phyloP scores from a whole-genome alignment of 2,888 invertebrate genomes.

The Troides helena region DNA sequence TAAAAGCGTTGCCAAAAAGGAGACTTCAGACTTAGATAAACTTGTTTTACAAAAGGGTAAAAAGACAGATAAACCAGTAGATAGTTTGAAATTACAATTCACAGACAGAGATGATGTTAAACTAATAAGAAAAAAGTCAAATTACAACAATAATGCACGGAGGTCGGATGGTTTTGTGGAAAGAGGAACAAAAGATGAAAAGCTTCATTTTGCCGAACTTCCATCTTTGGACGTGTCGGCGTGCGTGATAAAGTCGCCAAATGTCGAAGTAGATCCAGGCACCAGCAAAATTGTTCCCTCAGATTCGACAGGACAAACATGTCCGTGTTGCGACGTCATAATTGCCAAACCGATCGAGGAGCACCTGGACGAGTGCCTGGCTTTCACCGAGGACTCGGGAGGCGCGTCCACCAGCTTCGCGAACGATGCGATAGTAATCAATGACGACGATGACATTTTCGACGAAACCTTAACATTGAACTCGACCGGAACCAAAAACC shows the following conservation, averaged over 20 bases:
- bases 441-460: constrained; percentile 55
- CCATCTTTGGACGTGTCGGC: constrained; percentile 31
- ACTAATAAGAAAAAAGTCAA: constrained; percentile 35
- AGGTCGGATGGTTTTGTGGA: constrained; percentile 34
- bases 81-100: constrained; percentile 1
- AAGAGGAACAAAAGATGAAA: constrained; percentile 29
- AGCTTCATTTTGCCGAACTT: constrained; percentile 30
- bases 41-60: background rate
- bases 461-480: constrained; percentile 65
- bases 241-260: constrained; percentile 33
- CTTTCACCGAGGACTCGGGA: constrained; percentile 65
- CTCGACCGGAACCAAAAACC: constrained; percentile 67
- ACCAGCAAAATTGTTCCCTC: constrained; percentile 37
- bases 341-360: constrained; percentile 57
- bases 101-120: constrained; percentile 32
- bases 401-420: constrained; percentile 47
- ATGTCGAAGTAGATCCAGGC: constrained; percentile 42
- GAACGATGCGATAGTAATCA: constrained; percentile 48
- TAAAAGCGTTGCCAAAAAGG: constrained; percentile 5
- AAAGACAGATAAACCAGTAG: background rate
- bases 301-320: constrained; percentile 42
- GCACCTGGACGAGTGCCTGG: constrained; percentile 76
- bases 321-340: constrained; percentile 68
- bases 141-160: constrained; percentile 33
- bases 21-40: background rate